Base-by-base conservation (phyloP, 2,888 invertebrate genomes). In the Drosophila histrio region DNA sequence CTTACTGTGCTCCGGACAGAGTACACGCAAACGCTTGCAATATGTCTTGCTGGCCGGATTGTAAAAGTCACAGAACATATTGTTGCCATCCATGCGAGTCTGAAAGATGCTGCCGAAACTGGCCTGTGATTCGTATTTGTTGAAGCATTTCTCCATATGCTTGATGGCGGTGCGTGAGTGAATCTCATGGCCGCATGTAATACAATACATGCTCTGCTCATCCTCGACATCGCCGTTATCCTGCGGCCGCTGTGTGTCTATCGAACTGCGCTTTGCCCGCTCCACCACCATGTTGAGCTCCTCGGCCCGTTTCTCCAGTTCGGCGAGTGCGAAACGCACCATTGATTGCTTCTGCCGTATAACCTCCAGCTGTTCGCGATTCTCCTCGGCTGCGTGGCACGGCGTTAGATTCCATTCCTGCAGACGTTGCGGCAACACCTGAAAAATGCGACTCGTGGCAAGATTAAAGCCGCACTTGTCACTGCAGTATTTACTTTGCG, bases 101-200 rank as follows among this genome's bases (percentile, higher is more conserved):
- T 98, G 96, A 89, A 97, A 98, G 41, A 97, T 95, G 21, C 98
- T 98, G 9, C 98, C 98, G 92, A 98, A 99, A 0, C 98, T 98
- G 1, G 98, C 97, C 92, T 99, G 98, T 44, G 98, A 97, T 92
- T 99, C 99, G 91, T 98, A 97, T 94, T 99, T 99, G 77, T 97
- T 96, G 92, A 98, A 99, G 91, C 99, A 99, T 91, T 98, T 98
- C 92, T 98, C 99, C 97, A 99, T 98, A 89, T 99, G 99, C 86
- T 97, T 97, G 17, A 98, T 95, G 0, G 98, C 98, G 0, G 97
- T 96, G 56, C 96, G 95, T 0, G 97, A 96, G 90, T 97, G 96
- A 65, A 99, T 96, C 93, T 99, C 98, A 91, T 97, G 97, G 0
- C 99, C 99, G 92, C 99, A 99, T 0, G 98, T 98, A 28, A 99